A percentile compares a stretch with the other conserved stretches of the same genome.
phyloP scores from a whole-genome alignment of 2,113 vertebrate species.

The Dicaeum eximium region DNA sequence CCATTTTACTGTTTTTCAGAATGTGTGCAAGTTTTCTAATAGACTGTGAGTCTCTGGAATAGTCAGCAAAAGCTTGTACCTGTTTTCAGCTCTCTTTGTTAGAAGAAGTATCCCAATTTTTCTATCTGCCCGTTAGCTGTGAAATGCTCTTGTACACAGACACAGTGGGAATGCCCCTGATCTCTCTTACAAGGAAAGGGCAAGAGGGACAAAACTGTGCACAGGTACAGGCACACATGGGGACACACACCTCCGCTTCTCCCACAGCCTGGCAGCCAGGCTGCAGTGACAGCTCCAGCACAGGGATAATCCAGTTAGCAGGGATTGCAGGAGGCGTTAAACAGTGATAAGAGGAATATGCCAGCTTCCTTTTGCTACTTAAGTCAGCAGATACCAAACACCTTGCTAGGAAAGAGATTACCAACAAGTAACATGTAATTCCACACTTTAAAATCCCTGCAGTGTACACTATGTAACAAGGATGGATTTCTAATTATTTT shows the following conservation, averaged over 20 bases:
- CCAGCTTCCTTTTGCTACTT: not conserved
- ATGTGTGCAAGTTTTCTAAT: not conserved
- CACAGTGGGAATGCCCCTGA: not conserved
- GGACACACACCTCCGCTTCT: not conserved
- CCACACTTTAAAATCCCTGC: not conserved
- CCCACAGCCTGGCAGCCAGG: not conserved
- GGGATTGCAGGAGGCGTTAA: not conserved
- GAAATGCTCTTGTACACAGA: not conserved
- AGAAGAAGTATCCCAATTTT: not conserved
- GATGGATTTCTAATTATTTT: not conserved
- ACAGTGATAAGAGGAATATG: not conserved
- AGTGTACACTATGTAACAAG: not conserved
- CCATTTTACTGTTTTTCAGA: not conserved
- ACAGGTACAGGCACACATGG: not conserved
- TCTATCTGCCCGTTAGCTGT: not conserved
- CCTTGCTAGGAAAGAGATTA: constrained; percentile 30
- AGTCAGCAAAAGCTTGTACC: not conserved
- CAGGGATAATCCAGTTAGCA: constrained; percentile 26
- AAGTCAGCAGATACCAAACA: not conserved
- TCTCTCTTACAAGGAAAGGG: not conserved
- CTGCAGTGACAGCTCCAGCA: not conserved
- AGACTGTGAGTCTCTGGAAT: not conserved
- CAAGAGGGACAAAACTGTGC: not conserved
- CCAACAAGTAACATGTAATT: constrained; percentile 25
- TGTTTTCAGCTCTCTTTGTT: not conserved